These are phyloP conservation scores for Fragum whitleyi DNA, from an alignment of 2,888 invertebrate genomes.

Conservation along the genomic window DNA sequence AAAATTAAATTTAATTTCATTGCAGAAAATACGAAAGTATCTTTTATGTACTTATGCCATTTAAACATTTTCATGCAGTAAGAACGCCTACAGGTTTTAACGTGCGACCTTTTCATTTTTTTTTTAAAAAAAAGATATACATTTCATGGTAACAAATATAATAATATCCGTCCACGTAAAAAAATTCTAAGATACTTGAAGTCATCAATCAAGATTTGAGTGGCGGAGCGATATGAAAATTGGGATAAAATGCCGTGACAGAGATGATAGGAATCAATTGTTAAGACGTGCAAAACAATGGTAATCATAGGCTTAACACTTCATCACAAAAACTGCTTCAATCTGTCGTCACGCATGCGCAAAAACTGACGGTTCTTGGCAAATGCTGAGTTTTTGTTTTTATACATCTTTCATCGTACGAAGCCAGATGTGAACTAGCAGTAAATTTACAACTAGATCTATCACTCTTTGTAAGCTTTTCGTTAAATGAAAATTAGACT, in stretches of 20 bases:
- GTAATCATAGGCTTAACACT: slow-evolving; percentile 14
- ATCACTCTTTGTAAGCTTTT: no score
- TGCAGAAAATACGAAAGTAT: no score
- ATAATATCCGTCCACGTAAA: no score
- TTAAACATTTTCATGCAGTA: no score
- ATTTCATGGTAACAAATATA: no score
- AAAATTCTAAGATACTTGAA: background rate
- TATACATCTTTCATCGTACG: slow-evolving; percentile 7
- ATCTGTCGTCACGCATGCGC: slow-evolving; percentile 24
- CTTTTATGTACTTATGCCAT: no score
- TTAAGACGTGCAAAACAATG: background rate
- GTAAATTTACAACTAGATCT: background rate
- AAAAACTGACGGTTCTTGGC: slow-evolving; percentile 13
- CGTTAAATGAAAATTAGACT: no score
- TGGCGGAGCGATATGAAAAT: slow-evolving; percentile 12
- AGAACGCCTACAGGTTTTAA: no score
- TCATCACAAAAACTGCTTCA: background rate
- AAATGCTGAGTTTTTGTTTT: slow-evolving; percentile 1
- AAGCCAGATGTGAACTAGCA: background rate
- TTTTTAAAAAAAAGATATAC: no score
- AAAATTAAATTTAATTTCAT: no score
- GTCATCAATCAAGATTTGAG: background rate
- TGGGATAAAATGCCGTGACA: slow-evolving; percentile 5
- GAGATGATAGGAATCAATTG: slow-evolving; percentile 10
- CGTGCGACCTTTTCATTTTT: no score